phyloP scores from a whole-genome alignment of 2,113 vertebrate species.

The Struthio camelus region DNA sequence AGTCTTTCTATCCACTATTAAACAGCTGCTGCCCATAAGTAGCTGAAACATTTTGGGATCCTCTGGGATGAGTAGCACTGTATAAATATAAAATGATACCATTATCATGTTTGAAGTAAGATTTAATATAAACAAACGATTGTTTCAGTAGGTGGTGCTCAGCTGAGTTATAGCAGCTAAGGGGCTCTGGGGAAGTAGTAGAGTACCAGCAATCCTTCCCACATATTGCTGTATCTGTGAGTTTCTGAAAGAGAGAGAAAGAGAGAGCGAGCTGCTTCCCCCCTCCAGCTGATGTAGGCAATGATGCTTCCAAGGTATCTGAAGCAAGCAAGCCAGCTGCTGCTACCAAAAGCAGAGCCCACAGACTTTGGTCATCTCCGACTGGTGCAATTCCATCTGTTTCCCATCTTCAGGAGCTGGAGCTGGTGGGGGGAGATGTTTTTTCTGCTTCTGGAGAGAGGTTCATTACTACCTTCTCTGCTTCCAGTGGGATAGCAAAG shows the following conservation, averaged over 20 bases:
- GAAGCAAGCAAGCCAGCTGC: background rate
- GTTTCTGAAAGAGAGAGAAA: background rate
- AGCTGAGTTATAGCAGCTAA: constrained; percentile 48
- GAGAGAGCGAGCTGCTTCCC: background rate
- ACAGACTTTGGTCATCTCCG: background rate
- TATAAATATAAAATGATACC: constrained; percentile 67
- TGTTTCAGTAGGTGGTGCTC: constrained; percentile 61
- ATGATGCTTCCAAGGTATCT: background rate
- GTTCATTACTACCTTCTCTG: background rate
- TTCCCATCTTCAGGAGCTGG: background rate
- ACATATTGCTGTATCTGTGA: background rate
- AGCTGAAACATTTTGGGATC: constrained; percentile 64
- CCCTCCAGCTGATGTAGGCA: background rate
- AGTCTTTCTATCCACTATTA: constrained; percentile 40
- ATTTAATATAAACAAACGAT: constrained; percentile 67
- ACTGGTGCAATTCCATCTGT: background rate
- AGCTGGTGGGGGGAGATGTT: background rate
- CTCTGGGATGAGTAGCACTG: constrained; percentile 64
- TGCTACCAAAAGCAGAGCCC: background rate
- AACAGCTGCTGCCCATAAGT: constrained; percentile 72
- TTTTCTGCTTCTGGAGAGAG: background rate
- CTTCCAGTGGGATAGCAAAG: background rate
- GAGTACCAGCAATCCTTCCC: constrained; percentile 1
- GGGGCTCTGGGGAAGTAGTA: constrained; percentile 28
- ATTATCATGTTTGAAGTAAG: constrained; percentile 69